Percentiles rank a stretch among this genome's conserved stretches.
These are phyloP conservation scores for Hemichromis elongatus DNA, from an alignment of 2,113 vertebrate species.

Conservation along the genomic window DNA sequence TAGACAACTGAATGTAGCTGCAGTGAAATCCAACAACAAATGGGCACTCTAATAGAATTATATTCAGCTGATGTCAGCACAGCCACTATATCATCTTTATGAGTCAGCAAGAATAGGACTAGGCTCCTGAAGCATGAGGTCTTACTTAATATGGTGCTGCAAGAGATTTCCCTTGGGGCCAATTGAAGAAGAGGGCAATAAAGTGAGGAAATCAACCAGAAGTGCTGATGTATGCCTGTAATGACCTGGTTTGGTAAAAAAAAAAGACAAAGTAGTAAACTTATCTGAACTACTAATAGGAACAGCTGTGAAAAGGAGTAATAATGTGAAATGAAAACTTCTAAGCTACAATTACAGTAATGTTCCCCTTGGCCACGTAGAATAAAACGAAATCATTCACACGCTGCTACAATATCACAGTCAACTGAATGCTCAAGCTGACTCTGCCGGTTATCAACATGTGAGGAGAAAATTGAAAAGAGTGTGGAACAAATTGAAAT, in stretches of 20 bases:
- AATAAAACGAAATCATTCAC: background rate
- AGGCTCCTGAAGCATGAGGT: constrained; percentile 32
- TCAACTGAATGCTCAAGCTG: background rate
- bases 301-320: background rate
- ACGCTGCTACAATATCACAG: background rate
- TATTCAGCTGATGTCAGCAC: constrained; percentile 68
- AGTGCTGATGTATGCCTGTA: constrained; percentile 11
- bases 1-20: constrained; percentile 53
- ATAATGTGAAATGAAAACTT: background rate
- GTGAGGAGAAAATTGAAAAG: background rate
- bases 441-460: background rate
- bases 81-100: constrained; percentile 62
- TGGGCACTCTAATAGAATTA: constrained; percentile 59
- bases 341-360: background rate
- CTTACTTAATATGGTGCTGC: constrained; percentile 49
- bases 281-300: background rate
- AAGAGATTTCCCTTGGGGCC: constrained; percentile 61
- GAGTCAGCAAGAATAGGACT: constrained; percentile 58
- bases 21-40: constrained; percentile 59
- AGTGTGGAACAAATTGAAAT: background rate
- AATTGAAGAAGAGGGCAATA: constrained; percentile 34
- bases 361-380: background rate
- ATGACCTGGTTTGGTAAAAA: background rate
- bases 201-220: constrained; percentile 24
- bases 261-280: background rate